Conservation (phyloP, 2,888 invertebrate species). For the Catocala sponsa region DNA sequence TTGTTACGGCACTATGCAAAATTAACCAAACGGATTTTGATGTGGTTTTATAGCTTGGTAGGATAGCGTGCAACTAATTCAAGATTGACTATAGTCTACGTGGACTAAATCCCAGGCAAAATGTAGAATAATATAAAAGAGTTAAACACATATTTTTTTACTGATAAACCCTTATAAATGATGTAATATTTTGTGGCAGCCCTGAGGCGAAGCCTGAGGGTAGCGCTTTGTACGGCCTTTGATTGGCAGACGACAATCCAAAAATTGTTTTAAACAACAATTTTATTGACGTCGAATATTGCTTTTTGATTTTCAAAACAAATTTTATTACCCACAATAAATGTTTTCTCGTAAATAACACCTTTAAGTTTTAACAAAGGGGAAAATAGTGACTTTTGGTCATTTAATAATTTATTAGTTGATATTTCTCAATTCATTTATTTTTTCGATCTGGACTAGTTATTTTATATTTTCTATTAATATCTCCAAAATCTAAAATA, state of each 20-base stretch:
- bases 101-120: no score
- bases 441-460: no score
- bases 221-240: constrained; percentile 60
- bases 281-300: constrained; percentile 50
- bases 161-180: not conserved
- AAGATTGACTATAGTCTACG: no score
- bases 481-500: no score
- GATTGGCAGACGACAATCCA: constrained; percentile 71
- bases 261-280: constrained; percentile 61
- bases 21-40: no score
- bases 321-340: constrained; percentile 54
- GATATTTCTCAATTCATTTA: not conserved
- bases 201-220: constrained; percentile 47
- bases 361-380: constrained; percentile 23
- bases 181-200: constrained; percentile 20
- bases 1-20: no score
- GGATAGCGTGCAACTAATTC: no score
- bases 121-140: no score
- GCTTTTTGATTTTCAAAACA: constrained; percentile 27
- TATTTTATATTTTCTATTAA: no score
- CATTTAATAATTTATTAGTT: constrained; percentile 2
- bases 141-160: constrained; percentile 9
- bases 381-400: constrained; percentile 11
- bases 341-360: constrained; percentile 24
- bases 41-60: no score